phyloP scores from a whole-genome alignment of 1,140 invertebrate genomes.

The Pogonomyrmex barbatus region DNA sequence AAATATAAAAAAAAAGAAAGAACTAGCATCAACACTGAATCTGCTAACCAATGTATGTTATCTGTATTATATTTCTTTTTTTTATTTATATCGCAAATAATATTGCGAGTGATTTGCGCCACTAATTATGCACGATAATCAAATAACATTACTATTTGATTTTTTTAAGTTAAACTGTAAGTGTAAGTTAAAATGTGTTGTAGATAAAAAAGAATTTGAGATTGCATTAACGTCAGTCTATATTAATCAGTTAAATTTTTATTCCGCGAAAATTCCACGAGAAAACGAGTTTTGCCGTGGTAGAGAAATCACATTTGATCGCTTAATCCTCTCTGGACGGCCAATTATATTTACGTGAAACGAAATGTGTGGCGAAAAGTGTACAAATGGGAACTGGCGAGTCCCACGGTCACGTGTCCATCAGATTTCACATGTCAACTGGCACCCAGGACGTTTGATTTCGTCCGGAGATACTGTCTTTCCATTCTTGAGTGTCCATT shows the following conservation, averaged over 20 bases:
- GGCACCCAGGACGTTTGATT: conserved; percentile 65
- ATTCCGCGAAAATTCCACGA: background rate
- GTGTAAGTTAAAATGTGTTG: background rate
- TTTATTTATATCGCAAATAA: background rate
- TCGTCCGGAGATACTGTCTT: conserved; percentile 71
- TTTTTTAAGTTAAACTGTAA: no score
- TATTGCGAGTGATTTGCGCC: background rate
- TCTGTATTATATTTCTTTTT: background rate
- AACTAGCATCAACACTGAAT: background rate
- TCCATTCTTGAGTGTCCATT: conserved; percentile 59
- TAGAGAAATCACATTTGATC: conserved; percentile 31
- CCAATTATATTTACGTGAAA: conserved; percentile 54
- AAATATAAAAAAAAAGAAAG: conserved; percentile 2
- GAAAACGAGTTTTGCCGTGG: background rate
- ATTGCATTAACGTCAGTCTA: conserved; percentile 12
- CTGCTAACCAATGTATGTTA: no score
- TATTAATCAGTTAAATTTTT: conserved; percentile 14
- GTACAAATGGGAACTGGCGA: conserved; percentile 54
- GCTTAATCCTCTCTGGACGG: conserved; percentile 11
- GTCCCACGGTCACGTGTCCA: conserved; percentile 43
- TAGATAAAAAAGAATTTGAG: background rate
- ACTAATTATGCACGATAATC: background rate
- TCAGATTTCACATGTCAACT: conserved; percentile 71
- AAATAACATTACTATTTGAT: no score
- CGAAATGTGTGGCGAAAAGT: conserved; percentile 34